Evolutionary conservation across 2,113 vertebrate species (phyloP).

Genomic region (Bothrops jararaca): DNA sequence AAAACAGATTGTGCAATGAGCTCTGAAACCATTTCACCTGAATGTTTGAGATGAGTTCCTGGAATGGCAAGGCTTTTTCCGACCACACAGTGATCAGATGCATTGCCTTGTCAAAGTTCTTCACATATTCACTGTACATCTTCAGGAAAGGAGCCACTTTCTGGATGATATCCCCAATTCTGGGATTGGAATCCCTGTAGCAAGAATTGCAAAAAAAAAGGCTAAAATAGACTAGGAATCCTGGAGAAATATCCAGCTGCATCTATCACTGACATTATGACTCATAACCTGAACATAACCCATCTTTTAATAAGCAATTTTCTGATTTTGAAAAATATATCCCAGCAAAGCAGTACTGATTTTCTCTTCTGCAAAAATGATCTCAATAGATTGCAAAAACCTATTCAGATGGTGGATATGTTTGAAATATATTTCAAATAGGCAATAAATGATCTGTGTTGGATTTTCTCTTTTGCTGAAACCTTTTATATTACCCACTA

Average conservation of each 20-base stretch:
- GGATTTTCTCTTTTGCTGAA: background rate
- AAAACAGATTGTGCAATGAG: background rate
- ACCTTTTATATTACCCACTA: background rate
- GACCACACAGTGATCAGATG: constrained; percentile 83
- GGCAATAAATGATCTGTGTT: background rate
- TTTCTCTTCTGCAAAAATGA: background rate
- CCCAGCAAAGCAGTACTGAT: background rate
- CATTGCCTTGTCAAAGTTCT: constrained; percentile 78
- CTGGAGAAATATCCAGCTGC: background rate
- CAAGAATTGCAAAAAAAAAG: background rate
- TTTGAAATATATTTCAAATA: background rate
- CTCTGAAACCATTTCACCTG: constrained; percentile 68
- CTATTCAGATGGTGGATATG: background rate
- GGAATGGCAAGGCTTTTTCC: constrained; percentile 77
- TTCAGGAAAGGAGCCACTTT: constrained; percentile 86
- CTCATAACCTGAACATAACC: background rate
- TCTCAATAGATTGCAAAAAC: background rate
- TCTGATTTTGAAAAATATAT: background rate
- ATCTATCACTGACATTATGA: background rate
- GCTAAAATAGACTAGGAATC: fast-evolving
- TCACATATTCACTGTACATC: constrained; percentile 86
- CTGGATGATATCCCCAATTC: constrained; percentile 81
- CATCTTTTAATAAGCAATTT: background rate
- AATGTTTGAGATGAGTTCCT: constrained; percentile 76
- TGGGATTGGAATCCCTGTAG: constrained; percentile 72